These are phyloP conservation scores for Branchellion lobata DNA, from an alignment of 2,888 invertebrate species.

Conservation along the genomic window DNA sequence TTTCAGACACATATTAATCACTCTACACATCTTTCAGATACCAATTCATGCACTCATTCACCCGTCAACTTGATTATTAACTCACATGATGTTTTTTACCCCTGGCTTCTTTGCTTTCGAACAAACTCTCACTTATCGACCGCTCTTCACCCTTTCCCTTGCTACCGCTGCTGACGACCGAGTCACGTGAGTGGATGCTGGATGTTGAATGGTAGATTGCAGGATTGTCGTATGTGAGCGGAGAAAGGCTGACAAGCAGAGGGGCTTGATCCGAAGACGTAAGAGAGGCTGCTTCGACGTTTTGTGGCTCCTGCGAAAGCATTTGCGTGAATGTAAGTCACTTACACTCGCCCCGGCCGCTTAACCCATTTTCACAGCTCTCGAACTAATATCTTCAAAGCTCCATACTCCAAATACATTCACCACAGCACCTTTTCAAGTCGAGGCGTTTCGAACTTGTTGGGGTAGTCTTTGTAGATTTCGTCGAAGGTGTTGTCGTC, in stretches of 20 bases:
- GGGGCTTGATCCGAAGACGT: not conserved
- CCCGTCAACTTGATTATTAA: too few relatives aligned
- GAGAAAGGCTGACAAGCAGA: not conserved
- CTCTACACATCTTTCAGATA: too few relatives aligned
- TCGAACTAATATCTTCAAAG: too few relatives aligned
- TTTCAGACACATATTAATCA: too few relatives aligned
- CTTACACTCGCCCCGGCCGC: too few relatives aligned
- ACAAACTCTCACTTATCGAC: not conserved
- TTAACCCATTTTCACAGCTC: too few relatives aligned
- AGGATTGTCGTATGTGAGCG: not conserved
- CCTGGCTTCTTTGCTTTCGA: not conserved
- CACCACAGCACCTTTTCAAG: not conserved
- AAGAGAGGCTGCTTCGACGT: not conserved
- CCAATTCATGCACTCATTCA: too few relatives aligned
- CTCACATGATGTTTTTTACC: not conserved
- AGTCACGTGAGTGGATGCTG: not conserved
- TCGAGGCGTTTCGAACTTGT: not conserved
- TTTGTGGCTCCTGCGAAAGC: not conserved
- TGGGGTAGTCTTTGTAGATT: slow-evolving; percentile 5
- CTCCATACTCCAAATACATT: too few relatives aligned
- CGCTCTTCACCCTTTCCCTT: not conserved
- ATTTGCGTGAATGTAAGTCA: too few relatives aligned
- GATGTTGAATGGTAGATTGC: not conserved
- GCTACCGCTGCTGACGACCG: not conserved
- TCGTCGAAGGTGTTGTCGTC: not conserved